phyloP scores from a whole-genome alignment of 53 echinoderm and acorn worm genomes.

The Holothuria leucospilota region DNA sequence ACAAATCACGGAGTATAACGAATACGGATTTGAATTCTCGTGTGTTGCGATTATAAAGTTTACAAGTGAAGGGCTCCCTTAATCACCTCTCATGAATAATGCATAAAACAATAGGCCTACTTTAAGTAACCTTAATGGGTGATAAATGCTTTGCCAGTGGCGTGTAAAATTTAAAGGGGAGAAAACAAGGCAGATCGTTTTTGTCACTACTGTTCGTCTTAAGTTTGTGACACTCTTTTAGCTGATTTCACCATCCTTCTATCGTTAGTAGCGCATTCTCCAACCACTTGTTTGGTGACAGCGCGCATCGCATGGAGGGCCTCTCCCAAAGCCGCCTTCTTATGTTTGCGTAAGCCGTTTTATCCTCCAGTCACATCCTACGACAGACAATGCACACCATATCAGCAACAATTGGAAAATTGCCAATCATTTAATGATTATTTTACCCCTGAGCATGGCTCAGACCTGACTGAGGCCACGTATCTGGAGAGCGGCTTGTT shows the following conservation, averaged over 20 bases:
- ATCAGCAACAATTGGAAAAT: constrained; percentile 18
- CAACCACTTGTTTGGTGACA: constrained; percentile 3
- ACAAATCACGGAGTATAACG: background rate
- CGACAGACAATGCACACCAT: too few relatives aligned
- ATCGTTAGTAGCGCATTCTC: background rate
- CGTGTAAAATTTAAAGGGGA: constrained; percentile 43
- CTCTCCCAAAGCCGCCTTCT: constrained; percentile 13
- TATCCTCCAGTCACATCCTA: too few relatives aligned
- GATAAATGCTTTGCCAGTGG: constrained; percentile 47
- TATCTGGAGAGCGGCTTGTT: too few relatives aligned
- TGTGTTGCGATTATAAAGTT: constrained; percentile 35
- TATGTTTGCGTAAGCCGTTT: too few relatives aligned
- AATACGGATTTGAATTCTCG: constrained; percentile 17
- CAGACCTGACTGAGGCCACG: constrained; percentile 16
- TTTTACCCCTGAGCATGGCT: constrained; percentile 33
- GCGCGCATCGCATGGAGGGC: constrained; percentile 12
- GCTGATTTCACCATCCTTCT: constrained; percentile 35
- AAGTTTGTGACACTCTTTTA: constrained; percentile 28
- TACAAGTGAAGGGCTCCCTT: constrained; percentile 33
- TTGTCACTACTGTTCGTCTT: constrained; percentile 4
- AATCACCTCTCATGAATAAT: constrained; percentile 44
- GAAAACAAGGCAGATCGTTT: constrained; percentile 19
- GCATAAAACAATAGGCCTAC: constrained; percentile 36
- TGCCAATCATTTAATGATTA: constrained; percentile 39
- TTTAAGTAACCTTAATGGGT: constrained; percentile 36